Evolutionary conservation across 1,140 invertebrate species (phyloP).

Genomic region (Drosophila erecta): DNA sequence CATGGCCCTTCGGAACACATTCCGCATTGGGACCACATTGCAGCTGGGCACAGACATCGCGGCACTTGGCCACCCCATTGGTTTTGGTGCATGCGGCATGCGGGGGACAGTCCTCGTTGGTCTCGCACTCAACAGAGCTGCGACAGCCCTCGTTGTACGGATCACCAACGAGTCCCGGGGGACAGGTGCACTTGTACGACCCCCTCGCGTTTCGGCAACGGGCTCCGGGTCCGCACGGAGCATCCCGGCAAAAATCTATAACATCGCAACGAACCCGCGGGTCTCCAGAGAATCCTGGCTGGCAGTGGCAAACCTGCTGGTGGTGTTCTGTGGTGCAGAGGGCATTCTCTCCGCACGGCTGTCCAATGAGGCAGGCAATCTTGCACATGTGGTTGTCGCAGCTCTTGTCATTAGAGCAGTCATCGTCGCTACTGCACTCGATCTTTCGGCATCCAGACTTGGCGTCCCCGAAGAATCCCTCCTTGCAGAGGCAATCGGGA

Average conservation of each 20-base stretch:
- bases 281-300: constrained; percentile 93
- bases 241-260: constrained; percentile 91
- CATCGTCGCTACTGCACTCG: constrained; percentile 89
- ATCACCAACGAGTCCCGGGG: constrained; percentile 91
- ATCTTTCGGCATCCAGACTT: constrained; percentile 91
- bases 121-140: constrained; percentile 90
- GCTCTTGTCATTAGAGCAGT: constrained; percentile 93
- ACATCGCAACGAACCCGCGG: constrained; percentile 88
- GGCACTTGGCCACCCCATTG: constrained; percentile 90
- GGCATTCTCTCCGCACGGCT: constrained; percentile 93
- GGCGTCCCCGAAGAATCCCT: constrained; percentile 92
- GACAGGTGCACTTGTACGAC: constrained; percentile 92
- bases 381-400: constrained; percentile 93
- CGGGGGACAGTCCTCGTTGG: constrained; percentile 91
- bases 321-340: constrained; percentile 93
- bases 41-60: constrained; percentile 90
- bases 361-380: constrained; percentile 92
- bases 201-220: constrained; percentile 93
- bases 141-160: constrained; percentile 92
- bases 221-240: constrained; percentile 93
- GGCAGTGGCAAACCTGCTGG: constrained; percentile 91
- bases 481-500: constrained; percentile 90
- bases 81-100: constrained; percentile 90
- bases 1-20: constrained; percentile 90
- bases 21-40: constrained; percentile 93